Conservation (phyloP, 2,113 vertebrate species). For the Plecturocebus donacophilus region DNA sequence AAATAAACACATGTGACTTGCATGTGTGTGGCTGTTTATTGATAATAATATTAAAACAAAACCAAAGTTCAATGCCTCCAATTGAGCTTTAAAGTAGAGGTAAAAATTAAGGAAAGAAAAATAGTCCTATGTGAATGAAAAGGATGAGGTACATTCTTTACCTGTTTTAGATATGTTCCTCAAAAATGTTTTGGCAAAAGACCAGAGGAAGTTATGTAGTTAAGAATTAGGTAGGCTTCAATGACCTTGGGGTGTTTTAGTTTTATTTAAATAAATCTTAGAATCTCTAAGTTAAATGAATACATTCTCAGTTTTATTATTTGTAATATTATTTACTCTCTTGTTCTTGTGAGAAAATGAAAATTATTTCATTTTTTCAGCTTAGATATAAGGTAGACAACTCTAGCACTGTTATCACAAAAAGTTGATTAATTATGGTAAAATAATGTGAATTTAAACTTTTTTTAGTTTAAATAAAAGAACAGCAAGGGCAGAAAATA, state of each 20-base stretch:
- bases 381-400: neutral
- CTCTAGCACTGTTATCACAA: no score
- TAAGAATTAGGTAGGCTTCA: neutral
- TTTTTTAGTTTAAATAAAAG: neutral
- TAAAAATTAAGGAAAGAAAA: neutral
- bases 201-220: neutral
- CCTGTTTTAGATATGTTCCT: neutral
- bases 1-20: neutral
- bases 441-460: neutral
- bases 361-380: neutral
- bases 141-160: neutral
- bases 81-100: neutral
- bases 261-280: neutral
- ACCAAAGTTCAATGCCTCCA: neutral
- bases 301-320: neutral
- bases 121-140: neutral
- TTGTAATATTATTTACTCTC: neutral
- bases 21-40: neutral
- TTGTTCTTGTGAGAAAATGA: neutral
- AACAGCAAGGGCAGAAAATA: neutral
- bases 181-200: neutral
- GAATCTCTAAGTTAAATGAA: neutral
- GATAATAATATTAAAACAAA: slow-evolving; percentile 3
- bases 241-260: neutral
- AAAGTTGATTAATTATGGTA: neutral